These are phyloP conservation scores for Agriopis aurantiaria DNA, from an alignment of 2,888 invertebrate species.

Conservation along the genomic window DNA sequence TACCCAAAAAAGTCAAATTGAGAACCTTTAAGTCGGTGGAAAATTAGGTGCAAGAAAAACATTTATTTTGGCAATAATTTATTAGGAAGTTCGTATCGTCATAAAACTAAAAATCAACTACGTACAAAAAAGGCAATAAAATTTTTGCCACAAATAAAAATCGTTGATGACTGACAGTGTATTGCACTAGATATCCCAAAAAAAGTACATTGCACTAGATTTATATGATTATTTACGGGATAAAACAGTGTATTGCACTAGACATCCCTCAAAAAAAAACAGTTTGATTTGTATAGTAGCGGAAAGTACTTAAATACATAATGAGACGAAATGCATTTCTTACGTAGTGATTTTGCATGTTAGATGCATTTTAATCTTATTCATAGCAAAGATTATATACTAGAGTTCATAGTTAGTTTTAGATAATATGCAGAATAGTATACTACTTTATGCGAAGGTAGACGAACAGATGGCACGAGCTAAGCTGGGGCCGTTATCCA, in stretches of 20 bases:
- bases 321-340: background rate
- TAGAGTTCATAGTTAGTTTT: background rate
- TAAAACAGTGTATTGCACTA: too few relatives aligned
- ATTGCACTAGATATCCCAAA: background rate
- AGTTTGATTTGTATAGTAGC: background rate
- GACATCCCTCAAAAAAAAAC: background rate
- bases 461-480: too few relatives aligned
- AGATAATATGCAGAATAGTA: background rate
- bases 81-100: slow-evolving; percentile 6
- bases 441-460: background rate
- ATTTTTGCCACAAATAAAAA: too few relatives aligned
- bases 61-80: slow-evolving; percentile 21
- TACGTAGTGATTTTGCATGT: background rate
- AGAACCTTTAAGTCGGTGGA: background rate
- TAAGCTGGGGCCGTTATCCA: too few relatives aligned
- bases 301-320: background rate
- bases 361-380: background rate
- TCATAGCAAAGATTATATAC: too few relatives aligned
- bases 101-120: background rate
- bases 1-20: background rate
- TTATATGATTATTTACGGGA: too few relatives aligned
- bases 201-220: too few relatives aligned
- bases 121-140: background rate
- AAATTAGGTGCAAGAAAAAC: background rate
- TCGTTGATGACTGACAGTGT: too few relatives aligned